Evolutionary conservation across 1,140 invertebrate species (phyloP).

Genomic region (Maniola jurtina): DNA sequence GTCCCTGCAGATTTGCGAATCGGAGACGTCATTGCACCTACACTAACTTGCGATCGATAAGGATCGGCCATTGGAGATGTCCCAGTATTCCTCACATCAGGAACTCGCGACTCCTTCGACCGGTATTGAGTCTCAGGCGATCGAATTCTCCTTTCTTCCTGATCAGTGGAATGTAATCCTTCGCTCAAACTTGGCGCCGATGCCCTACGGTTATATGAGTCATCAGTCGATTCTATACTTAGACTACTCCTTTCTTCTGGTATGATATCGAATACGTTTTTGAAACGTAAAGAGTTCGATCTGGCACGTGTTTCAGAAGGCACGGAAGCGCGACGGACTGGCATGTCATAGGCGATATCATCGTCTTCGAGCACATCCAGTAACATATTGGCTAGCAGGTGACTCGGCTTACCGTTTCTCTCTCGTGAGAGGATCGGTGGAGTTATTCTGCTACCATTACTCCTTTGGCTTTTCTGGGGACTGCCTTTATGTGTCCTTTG

Average conservation of each 20-base stretch:
- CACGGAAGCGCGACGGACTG: constrained; percentile 49
- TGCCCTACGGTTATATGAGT: constrained; percentile 47
- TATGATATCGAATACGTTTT: constrained; percentile 74
- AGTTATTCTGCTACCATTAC: constrained; percentile 30
- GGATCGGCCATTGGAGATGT: constrained; percentile 52
- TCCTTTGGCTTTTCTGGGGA: constrained; percentile 34
- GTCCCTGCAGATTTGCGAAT: constrained; percentile 51
- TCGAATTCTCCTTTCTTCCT: constrained; percentile 22
- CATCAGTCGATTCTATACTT: constrained; percentile 70
- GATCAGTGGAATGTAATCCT: constrained; percentile 23
- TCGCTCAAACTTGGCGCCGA: constrained; percentile 48
- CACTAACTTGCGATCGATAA: constrained; percentile 36
- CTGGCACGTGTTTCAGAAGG: constrained; percentile 50
- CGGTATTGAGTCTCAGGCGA: constrained; percentile 19
- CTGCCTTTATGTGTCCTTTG: constrained; percentile 42
- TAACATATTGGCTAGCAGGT: constrained; percentile 42
- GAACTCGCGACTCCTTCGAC: constrained; percentile 17
- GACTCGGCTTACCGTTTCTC: constrained; percentile 37
- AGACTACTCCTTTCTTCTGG: constrained; percentile 76
- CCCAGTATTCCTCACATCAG: constrained; percentile 44
- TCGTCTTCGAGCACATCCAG: constrained; percentile 36
- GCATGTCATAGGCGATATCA: constrained; percentile 22
- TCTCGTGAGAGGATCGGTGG: constrained; percentile 33
- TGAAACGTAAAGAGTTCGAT: constrained; percentile 65
- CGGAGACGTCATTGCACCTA: constrained; percentile 52